phyloP scores from a whole-genome alignment of 2,113 vertebrate species.

The Parus major region DNA sequence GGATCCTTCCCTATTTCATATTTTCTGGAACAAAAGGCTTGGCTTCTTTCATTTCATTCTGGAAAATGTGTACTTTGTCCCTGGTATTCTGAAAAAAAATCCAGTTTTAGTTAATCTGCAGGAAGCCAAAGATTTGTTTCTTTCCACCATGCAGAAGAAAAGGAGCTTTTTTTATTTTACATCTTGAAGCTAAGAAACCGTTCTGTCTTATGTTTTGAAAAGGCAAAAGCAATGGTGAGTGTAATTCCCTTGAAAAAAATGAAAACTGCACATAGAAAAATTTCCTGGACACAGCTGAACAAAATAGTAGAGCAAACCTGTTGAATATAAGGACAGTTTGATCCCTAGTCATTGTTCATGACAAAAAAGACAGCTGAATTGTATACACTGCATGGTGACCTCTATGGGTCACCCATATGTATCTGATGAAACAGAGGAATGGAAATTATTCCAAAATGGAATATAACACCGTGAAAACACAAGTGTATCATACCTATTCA shows the following conservation, averaged over 20 bases:
- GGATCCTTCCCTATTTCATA: neutral
- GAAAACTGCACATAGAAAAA: neutral
- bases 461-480: neutral
- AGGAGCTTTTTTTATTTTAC: neutral
- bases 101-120: neutral
- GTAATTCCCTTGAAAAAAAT: neutral
- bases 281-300: neutral
- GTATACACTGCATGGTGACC: neutral
- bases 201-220: neutral
- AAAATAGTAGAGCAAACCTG: neutral
- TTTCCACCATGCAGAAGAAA: neutral
- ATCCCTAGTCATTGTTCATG: neutral
- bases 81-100: neutral
- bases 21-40: slow-evolving; percentile 15
- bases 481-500: neutral
- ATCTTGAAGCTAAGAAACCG: neutral
- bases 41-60: neutral
- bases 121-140: neutral
- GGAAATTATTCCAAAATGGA: neutral
- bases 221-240: neutral
- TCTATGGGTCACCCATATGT: neutral
- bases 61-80: neutral
- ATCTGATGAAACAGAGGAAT: neutral
- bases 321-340: neutral
- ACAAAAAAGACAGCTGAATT: neutral